phyloP scores from a whole-genome alignment of 2,888 invertebrate species.

The Cantharis nigra region DNA sequence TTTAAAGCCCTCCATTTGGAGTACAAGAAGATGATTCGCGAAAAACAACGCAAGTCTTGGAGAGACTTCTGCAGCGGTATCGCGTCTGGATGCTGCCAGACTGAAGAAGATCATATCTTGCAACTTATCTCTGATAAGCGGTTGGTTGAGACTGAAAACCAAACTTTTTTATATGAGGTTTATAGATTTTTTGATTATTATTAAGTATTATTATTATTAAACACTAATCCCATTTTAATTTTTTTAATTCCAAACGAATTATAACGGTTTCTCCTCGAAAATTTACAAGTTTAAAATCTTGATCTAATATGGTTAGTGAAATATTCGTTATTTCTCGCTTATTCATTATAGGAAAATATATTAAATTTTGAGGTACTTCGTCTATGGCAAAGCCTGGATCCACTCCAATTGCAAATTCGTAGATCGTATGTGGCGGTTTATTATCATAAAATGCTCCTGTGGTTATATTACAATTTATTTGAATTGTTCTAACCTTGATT shows the following conservation, averaged over 20 bases:
- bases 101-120: too few relatives aligned
- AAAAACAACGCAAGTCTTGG: too few relatives aligned
- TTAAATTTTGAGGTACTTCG: conserved; percentile 43
- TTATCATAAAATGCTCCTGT: conserved; percentile 43
- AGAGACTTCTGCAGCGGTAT: too few relatives aligned
- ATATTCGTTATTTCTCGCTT: conserved; percentile 35
- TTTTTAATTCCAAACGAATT: conserved; percentile 32
- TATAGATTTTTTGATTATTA: neutral
- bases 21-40: too few relatives aligned
- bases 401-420: conserved; percentile 45
- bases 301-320: conserved; percentile 40
- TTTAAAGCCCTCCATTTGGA: too few relatives aligned
- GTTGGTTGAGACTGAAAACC: neutral
- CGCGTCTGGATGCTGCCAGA: too few relatives aligned
- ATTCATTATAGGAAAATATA: conserved; percentile 45
- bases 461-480: conserved; percentile 40
- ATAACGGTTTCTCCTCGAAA: conserved; percentile 43
- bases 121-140: neutral
- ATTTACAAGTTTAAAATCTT: conserved; percentile 40
- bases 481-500: conserved; percentile 30
- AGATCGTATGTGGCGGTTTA: conserved; percentile 43
- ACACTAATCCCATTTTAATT: neutral
- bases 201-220: neutral
- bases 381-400: conserved; percentile 47
- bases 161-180: neutral